Evolutionary conservation across 2,113 vertebrate species (phyloP).

Genomic region (Engraulis encrasicolus): DNA sequence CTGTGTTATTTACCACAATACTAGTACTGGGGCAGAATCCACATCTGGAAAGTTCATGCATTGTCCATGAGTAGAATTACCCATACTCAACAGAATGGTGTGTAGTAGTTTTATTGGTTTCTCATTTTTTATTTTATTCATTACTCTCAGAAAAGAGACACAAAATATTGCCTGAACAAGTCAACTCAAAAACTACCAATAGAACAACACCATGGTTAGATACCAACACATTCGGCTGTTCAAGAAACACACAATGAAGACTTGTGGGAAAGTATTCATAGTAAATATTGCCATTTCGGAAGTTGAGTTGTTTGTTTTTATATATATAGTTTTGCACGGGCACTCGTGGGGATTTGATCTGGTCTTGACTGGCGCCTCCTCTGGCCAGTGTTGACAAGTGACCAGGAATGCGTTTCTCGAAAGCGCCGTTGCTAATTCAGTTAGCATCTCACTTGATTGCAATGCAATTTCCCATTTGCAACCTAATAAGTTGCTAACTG

Average conservation of each 20-base stretch:
- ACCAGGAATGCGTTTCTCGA: neutral
- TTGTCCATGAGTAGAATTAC: neutral
- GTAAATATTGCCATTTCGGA: constrained; percentile 12
- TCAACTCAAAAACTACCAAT: constrained; percentile 70
- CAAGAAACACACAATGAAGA: constrained; percentile 64
- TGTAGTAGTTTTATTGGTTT: constrained; percentile 53
- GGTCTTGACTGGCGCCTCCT: neutral
- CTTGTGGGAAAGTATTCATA: constrained; percentile 37
- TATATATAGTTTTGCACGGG: constrained; percentile 14
- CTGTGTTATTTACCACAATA: neutral
- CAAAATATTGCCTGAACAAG: constrained; percentile 69
- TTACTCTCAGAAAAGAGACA: constrained; percentile 67
- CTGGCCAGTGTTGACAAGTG: neutral
- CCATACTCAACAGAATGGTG: constrained; percentile 17
- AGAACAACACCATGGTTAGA: constrained; percentile 66
- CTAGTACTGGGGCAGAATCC: neutral
- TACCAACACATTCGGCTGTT: constrained; percentile 60
- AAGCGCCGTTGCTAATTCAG: too few species aligned
- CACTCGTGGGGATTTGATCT: neutral
- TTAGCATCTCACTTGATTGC: too few species aligned
- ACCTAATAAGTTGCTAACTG: too few species aligned
- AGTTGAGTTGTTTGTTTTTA: constrained; percentile 18
- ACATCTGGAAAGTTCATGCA: neutral
- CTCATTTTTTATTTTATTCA: constrained; percentile 62
- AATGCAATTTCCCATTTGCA: too few species aligned